These are phyloP conservation scores for Leptopilina syphax DNA, from an alignment of 2,888 invertebrate genomes.

Conservation along the genomic window DNA sequence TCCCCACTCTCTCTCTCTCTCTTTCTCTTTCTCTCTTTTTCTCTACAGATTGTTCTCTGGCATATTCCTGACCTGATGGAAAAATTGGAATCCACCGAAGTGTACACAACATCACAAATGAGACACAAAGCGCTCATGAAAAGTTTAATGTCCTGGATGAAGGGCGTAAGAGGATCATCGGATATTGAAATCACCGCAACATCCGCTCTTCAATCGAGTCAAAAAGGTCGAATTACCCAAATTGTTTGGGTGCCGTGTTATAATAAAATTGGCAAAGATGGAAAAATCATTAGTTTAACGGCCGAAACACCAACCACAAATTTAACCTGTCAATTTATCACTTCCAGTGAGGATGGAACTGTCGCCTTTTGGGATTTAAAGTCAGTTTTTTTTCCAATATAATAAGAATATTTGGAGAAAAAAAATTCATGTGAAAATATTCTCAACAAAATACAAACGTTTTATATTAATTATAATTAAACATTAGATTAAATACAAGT, in stretches of 20 bases:
- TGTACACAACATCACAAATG: conserved; percentile 81
- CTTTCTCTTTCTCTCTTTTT: too few species aligned
- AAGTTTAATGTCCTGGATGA: conserved; percentile 84
- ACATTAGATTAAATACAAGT: too few species aligned
- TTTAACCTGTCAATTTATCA: conserved; percentile 81
- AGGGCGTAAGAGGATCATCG: conserved; percentile 80
- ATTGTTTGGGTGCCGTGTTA: conserved; percentile 85
- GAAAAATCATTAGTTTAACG: conserved; percentile 77
- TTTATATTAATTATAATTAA: too few species aligned
- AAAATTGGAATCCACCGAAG: conserved; percentile 81
- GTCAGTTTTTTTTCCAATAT: conserved; percentile 50
- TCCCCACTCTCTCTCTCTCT: neutral
- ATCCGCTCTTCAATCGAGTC: conserved; percentile 82
- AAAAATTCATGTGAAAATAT: too few species aligned
- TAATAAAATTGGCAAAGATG: conserved; percentile 80
- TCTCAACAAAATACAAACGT: too few species aligned
- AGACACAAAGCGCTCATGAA: conserved; percentile 81
- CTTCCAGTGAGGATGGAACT: conserved; percentile 83
- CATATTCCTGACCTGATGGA: conserved; percentile 82
- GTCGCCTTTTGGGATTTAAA: conserved; percentile 86
- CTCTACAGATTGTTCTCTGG: conserved; percentile 82
- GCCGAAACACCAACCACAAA: conserved; percentile 70
- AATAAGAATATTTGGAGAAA: too few species aligned
- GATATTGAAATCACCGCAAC: conserved; percentile 81
- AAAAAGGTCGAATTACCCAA: conserved; percentile 81